Evolutionary conservation across 2,113 vertebrate species (phyloP).

Genomic region (Arenaria interpres): DNA sequence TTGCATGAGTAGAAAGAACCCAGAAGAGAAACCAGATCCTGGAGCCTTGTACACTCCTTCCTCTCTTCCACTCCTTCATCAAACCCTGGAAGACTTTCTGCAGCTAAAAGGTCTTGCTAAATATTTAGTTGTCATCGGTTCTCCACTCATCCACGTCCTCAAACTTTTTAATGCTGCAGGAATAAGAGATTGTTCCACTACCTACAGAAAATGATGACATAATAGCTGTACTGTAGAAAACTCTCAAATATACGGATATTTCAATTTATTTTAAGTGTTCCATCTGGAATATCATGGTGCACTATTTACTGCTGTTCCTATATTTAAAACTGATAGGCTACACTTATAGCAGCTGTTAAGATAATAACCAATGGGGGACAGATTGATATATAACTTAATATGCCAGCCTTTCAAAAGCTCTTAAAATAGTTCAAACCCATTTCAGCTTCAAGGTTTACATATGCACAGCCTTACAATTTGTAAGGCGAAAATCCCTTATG

Average conservation of each 20-base stretch:
- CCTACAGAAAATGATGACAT: constrained; percentile 13
- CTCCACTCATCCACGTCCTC: not conserved
- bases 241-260: constrained; percentile 9
- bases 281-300: constrained; percentile 51
- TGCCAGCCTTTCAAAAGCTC: constrained; percentile 6
- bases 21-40: not conserved
- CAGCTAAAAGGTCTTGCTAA: not conserved
- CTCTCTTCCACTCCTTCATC: not conserved
- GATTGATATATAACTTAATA: constrained; percentile 27
- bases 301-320: constrained; percentile 42
- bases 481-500: not conserved
- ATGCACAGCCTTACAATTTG: not conserved
- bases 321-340: constrained; percentile 57
- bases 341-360: constrained; percentile 44
- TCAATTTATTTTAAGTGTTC: constrained; percentile 49
- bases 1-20: not conserved
- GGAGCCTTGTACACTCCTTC: not conserved
- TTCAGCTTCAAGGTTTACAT: constrained; percentile 16
- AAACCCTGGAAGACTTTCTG: not conserved
- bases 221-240: constrained; percentile 6
- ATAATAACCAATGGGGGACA: constrained; percentile 38
- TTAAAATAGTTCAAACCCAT: constrained; percentile 3
- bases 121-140: not conserved
- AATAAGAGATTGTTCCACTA: not conserved
- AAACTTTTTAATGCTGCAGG: not conserved